Percentiles rank a stretch among this genome's conserved stretches.
These are phyloP conservation scores for Stenchaetothrips biformis DNA, from an alignment of 2,888 invertebrate species.

Conservation along the genomic window DNA sequence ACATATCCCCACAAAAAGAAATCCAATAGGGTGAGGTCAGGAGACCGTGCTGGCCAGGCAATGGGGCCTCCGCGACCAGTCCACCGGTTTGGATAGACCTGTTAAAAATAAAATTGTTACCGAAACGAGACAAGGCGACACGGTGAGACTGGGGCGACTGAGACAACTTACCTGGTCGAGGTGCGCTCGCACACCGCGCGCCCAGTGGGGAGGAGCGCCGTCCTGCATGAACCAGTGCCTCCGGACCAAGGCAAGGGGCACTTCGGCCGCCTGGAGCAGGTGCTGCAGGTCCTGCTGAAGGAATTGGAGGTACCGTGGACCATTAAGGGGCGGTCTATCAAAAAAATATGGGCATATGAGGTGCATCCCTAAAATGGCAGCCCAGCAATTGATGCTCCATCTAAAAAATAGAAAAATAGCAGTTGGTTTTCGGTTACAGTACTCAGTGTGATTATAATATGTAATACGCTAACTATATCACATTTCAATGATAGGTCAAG, in stretches of 20 bases:
- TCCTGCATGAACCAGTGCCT: conserved; percentile 3
- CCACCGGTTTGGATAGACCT: not conserved
- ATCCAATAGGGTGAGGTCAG: not conserved
- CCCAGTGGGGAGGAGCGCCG: conserved; percentile 20
- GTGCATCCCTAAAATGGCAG: not conserved
- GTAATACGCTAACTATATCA: no score
- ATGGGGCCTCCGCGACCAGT: not conserved
- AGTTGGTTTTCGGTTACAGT: no score
- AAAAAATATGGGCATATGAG: not conserved
- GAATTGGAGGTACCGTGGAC: not conserved
- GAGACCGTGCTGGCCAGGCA: not conserved
- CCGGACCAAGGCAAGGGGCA: not conserved
- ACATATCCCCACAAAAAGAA: not conserved
- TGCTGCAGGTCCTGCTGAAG: not conserved
- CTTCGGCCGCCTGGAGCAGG: not conserved
- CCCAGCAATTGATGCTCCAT: not conserved
- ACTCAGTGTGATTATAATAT: no score
- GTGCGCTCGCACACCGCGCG: not conserved
- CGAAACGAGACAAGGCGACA: not conserved
- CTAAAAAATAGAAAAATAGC: no score
- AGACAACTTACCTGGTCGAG: not conserved
- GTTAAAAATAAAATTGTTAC: not conserved
- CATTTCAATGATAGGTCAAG: no score
- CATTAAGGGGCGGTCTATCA: not conserved
- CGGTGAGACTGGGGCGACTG: no score